Evolutionary conservation across 2,888 invertebrate species (phyloP).

Genomic region (Tolmerus cingulatus): DNA sequence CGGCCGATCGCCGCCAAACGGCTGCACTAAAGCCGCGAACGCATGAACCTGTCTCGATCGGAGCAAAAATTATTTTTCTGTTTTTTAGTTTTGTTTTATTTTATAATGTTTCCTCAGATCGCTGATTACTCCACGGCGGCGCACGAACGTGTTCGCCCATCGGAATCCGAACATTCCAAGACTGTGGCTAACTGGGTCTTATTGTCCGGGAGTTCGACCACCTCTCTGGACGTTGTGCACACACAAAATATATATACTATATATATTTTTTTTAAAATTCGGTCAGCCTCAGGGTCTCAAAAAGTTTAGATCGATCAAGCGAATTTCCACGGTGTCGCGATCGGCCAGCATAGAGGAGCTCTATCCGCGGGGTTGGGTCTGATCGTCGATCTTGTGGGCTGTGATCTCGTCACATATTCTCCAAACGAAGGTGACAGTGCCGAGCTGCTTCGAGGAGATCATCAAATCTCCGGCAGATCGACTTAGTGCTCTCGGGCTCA

Average conservation of each 20-base stretch:
- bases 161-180: constrained; percentile 27
- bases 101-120: constrained; percentile 16
- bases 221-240: constrained; percentile 5
- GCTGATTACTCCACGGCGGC: constrained; percentile 18
- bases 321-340: background rate
- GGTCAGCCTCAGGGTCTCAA: background rate
- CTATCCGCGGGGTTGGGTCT: background rate
- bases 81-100: background rate
- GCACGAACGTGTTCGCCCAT: constrained; percentile 33
- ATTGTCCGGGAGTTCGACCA: constrained; percentile 35
- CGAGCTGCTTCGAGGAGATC: background rate
- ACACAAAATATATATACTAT: background rate
- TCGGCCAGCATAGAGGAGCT: background rate
- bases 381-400: background rate
- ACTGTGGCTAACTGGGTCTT: constrained; percentile 29
- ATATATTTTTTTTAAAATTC: background rate
- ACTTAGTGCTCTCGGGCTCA: background rate
- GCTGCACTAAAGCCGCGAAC: constrained; percentile 13
- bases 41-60: constrained; percentile 40
- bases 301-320: constrained; percentile 10
- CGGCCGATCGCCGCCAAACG: background rate
- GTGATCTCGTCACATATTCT: background rate
- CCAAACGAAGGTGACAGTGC: constrained; percentile 19
- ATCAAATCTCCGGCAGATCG: background rate
- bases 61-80: background rate